phyloP scores from a whole-genome alignment of 2,113 vertebrate species.

The Bagarius yarrelli region DNA sequence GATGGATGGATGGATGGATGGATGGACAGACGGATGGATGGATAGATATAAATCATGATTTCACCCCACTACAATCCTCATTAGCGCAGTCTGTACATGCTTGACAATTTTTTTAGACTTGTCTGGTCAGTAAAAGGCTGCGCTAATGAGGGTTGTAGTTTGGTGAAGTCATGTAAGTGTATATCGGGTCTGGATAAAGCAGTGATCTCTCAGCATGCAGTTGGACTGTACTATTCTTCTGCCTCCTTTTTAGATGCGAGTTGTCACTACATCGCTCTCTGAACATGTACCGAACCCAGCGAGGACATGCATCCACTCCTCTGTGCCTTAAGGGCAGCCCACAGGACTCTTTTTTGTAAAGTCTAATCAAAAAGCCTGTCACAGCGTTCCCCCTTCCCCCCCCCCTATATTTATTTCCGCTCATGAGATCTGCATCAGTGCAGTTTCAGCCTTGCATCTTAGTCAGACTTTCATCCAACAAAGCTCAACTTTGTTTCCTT shows the following conservation, averaged over 20 bases:
- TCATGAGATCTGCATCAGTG: background rate
- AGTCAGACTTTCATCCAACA: slow-evolving; percentile 18
- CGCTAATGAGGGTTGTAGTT: background rate
- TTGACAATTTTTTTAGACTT: background rate
- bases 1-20: too few relatives aligned
- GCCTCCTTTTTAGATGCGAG: background rate
- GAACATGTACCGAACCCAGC: slow-evolving; percentile 6
- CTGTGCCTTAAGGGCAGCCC: slow-evolving; percentile 23
- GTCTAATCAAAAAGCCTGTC: slow-evolving; percentile 48
- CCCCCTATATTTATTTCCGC: background rate
- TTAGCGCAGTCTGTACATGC: background rate
- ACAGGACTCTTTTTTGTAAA: slow-evolving; percentile 15
- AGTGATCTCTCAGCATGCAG: background rate
- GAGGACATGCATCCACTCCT: slow-evolving; percentile 21
- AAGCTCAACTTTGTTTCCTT: slow-evolving; percentile 21
- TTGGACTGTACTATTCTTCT: background rate
- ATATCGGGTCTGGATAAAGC: background rate
- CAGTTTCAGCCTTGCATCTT: background rate
- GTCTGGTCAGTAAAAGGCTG: background rate
- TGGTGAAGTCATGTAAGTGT: background rate
- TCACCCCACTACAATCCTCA: too few relatives aligned
- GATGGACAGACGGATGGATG: too few relatives aligned
- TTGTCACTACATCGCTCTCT: background rate
- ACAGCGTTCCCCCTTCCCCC: background rate
- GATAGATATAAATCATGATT: too few relatives aligned